phyloP scores from a whole-genome alignment of 30 jellyfish, hydroid and myxozoan species.

The Nemopilema nomurai region DNA sequence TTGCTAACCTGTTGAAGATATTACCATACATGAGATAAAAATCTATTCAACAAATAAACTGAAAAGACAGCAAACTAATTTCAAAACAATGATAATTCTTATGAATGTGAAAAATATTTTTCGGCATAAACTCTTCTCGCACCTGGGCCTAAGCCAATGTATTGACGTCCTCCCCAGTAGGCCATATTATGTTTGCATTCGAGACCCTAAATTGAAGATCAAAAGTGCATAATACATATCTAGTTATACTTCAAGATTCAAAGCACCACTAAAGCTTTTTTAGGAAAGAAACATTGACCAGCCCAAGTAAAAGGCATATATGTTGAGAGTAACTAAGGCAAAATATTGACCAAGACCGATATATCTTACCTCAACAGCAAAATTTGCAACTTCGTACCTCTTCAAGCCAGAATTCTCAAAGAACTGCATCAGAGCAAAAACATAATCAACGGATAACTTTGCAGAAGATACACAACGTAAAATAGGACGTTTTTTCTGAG shows the following conservation, averaged over 20 bases:
- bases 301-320: not conserved
- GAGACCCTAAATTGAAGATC: constrained; percentile 50
- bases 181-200: constrained; percentile 83
- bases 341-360: not conserved
- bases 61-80: too few relatives aligned
- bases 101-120: too few relatives aligned
- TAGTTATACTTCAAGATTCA: not conserved
- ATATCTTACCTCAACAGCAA: constrained; percentile 57
- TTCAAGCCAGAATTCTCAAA: constrained; percentile 64
- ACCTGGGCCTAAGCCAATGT: constrained; percentile 96
- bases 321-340: not conserved
- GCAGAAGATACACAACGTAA: too few relatives aligned
- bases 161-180: constrained; percentile 83
- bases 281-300: not conserved
- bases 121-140: not conserved
- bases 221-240: not conserved
- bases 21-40: too few relatives aligned
- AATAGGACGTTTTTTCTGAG: too few relatives aligned
- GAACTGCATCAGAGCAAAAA: constrained; percentile 9
- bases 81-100: too few relatives aligned
- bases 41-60: too few relatives aligned
- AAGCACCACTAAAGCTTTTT: too few relatives aligned
- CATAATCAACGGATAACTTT: not conserved
- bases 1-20: too few relatives aligned
- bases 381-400: constrained; percentile 79